Evolutionary conservation across 1,140 invertebrate species (phyloP).

Genomic region (Rhysida immarginata): DNA sequence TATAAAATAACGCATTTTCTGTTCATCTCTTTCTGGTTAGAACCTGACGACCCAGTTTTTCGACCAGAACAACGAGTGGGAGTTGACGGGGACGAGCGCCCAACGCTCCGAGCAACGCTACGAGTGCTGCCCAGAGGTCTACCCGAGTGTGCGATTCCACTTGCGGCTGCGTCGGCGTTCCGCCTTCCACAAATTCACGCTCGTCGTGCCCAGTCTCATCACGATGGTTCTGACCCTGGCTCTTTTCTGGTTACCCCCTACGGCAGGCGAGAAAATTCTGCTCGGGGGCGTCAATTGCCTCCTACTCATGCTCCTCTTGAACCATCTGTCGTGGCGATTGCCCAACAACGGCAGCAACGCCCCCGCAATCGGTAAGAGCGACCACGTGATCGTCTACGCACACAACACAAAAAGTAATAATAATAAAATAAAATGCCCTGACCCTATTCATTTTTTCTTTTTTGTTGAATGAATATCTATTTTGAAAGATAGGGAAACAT

Average conservation of each 20-base stretch:
- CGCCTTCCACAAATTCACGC: constrained; percentile 41
- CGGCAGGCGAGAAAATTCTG: constrained; percentile 43
- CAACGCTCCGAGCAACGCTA: constrained; percentile 30
- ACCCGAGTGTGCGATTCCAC: constrained; percentile 36
- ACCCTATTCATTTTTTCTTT: too few relatives aligned
- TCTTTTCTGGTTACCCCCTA: constrained; percentile 43
- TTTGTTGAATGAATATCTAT: too few relatives aligned
- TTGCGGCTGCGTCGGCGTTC: constrained; percentile 39
- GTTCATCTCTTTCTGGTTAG: too few relatives aligned
- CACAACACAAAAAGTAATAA: too few relatives aligned
- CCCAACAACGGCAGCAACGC: constrained; percentile 42
- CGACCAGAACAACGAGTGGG: constrained; percentile 39
- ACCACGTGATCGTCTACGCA: too few relatives aligned
- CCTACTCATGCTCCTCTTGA: constrained; percentile 41
- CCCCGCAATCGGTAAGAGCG: constrained; percentile 45
- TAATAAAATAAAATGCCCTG: too few relatives aligned
- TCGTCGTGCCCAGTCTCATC: constrained; percentile 44
- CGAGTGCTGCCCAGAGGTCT: constrained; percentile 38
- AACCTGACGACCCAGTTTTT: constrained; percentile 5
- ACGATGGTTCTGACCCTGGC: constrained; percentile 43
- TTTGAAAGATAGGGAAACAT: too few relatives aligned
- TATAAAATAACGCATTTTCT: too few relatives aligned
- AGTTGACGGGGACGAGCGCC: constrained; percentile 31
- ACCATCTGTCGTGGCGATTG: constrained; percentile 44
- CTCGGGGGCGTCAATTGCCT: constrained; percentile 41